phyloP scores from a whole-genome alignment of 2,888 invertebrate species.

The Callimorpha dominula region DNA sequence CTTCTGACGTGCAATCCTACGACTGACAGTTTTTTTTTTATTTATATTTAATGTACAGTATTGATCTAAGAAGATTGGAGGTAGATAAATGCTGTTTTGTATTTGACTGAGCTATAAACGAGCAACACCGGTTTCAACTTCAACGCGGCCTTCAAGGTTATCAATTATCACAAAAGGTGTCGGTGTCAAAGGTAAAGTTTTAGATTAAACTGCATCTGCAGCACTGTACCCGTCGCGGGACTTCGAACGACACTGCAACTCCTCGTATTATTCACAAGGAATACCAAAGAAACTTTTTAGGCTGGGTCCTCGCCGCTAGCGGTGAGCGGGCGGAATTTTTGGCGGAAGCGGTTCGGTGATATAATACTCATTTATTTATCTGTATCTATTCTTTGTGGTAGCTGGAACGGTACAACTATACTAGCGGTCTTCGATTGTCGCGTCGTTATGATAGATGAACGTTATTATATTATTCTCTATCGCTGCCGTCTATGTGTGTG shows the following conservation, averaged over 20 bases:
- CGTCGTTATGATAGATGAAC: not conserved
- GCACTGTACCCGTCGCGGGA: not conserved
- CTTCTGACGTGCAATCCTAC: too few relatives aligned
- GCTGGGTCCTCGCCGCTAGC: not conserved
- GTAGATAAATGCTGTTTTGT: not conserved
- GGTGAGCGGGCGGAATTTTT: not conserved
- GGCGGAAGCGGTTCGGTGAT: not conserved
- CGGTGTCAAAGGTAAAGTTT: conserved; percentile 37
- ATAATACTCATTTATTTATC: not conserved
- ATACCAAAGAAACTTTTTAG: not conserved
- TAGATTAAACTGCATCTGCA: conserved; percentile 17
- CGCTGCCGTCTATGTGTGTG: not conserved
- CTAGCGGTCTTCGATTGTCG: not conserved
- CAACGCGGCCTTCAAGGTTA: conserved; percentile 17
- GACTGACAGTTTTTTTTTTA: too few relatives aligned
- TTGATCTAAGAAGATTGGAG: not conserved
- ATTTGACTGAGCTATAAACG: not conserved
- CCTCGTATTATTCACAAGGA: conserved; percentile 9
- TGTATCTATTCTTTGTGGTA: not conserved
- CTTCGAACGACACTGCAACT: conserved; percentile 18
- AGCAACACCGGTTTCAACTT: not conserved
- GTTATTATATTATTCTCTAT: not conserved
- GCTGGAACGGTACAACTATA: not conserved
- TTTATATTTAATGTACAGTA: not conserved
- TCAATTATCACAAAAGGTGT: conserved; percentile 43